Percentiles rank a stretch among this genome's conserved stretches.
Conservation (phyloP, 2,888 invertebrate genomes). For the Eledone cirrhosa region DNA sequence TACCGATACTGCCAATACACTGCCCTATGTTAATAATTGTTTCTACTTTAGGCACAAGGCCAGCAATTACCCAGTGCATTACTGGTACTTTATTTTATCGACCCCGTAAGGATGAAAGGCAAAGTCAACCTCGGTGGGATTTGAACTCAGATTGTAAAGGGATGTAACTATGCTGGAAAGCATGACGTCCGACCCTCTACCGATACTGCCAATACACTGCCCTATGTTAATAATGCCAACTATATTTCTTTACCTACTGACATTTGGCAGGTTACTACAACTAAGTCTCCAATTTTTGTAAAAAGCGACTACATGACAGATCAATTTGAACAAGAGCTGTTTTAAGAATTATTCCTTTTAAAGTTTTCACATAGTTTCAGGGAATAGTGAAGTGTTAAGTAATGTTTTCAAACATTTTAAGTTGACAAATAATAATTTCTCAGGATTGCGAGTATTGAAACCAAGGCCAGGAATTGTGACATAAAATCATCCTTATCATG, state of each 20-base stretch:
- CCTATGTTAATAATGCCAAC: not conserved
- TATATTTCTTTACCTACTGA: conserved; percentile 1
- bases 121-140: too few species aligned
- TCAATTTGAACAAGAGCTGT: not conserved
- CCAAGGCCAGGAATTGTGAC: not conserved
- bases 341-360: not conserved
- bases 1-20: too few species aligned
- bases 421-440: not conserved
- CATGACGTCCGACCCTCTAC: too few species aligned
- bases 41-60: too few species aligned
- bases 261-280: not conserved
- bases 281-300: not conserved
- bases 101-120: too few species aligned
- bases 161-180: too few species aligned
- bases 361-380: not conserved
- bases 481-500: not conserved
- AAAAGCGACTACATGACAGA: not conserved
- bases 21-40: too few species aligned
- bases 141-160: too few species aligned
- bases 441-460: not conserved
- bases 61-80: too few species aligned
- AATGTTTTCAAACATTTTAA: not conserved
- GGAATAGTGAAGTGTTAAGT: not conserved
- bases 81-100: too few species aligned
- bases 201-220: too few species aligned